Evolutionary conservation across 2,113 vertebrate species (phyloP).

Genomic region (Procavia capensis): DNA sequence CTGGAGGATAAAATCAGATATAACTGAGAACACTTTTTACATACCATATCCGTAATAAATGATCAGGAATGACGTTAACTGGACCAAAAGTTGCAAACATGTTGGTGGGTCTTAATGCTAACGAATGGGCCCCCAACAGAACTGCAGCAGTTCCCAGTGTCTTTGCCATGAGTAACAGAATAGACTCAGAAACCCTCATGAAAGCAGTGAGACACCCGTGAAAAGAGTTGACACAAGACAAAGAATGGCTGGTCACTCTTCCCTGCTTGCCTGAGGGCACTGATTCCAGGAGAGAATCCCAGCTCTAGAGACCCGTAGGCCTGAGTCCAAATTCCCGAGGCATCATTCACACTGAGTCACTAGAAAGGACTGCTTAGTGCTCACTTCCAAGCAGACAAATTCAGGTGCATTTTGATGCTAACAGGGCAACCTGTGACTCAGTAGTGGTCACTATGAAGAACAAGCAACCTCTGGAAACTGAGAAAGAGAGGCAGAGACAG

Average conservation of each 20-base stretch:
- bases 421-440: rapidly evolving
- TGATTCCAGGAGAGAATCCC: no score
- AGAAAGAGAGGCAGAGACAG: background rate
- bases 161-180: background rate
- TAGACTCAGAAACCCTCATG: no score
- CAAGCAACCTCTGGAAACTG: background rate
- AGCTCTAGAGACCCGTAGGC: no score
- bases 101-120: background rate
- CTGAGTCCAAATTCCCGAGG: background rate
- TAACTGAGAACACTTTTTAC: background rate
- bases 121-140: background rate
- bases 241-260: background rate
- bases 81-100: rapidly evolving
- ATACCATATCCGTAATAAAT: background rate
- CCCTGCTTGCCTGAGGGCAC: background rate
- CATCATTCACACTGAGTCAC: background rate
- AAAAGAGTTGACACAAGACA: background rate
- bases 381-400: background rate
- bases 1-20: background rate
- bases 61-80: background rate
- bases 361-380: background rate
- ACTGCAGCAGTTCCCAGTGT: background rate
- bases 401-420: rapidly evolving
- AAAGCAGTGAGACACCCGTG: rapidly evolving
- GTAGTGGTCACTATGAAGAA: background rate